Conservation (phyloP, 2,797 vertebrate genomes). For the Emys orbicularis region DNA sequence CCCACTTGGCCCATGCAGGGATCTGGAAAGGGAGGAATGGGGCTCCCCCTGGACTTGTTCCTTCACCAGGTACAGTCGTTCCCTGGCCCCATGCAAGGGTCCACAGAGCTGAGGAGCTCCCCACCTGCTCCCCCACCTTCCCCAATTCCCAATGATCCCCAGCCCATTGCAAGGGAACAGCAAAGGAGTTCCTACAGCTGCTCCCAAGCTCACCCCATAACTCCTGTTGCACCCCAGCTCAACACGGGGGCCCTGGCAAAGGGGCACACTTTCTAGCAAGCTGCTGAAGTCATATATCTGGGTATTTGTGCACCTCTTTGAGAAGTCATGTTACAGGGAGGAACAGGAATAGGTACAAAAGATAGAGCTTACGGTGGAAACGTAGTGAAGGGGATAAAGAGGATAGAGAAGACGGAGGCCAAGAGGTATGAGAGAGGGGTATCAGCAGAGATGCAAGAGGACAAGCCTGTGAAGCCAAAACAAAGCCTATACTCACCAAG, state of each 20-base stretch:
- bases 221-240: too few relatives aligned
- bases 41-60: background rate
- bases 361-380: background rate
- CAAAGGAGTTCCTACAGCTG: too few relatives aligned
- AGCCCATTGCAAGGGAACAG: too few relatives aligned
- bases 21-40: background rate
- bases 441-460: background rate
- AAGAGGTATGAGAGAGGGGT: background rate
- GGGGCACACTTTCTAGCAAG: background rate
- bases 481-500: background rate
- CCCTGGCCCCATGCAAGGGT: background rate
- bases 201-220: too few relatives aligned
- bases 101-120: background rate
- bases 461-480: background rate
- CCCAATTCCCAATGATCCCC: too few relatives aligned
- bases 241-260: background rate
- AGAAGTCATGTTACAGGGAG: background rate
- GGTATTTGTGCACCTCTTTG: background rate
- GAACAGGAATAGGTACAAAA: background rate
- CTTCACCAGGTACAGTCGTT: background rate
- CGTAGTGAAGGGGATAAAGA: background rate
- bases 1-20: background rate
- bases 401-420: background rate
- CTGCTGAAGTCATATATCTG: background rate
- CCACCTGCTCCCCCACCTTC: too few relatives aligned